Conservation (phyloP, 1,140 invertebrate species). For the Cylas formicarius region DNA sequence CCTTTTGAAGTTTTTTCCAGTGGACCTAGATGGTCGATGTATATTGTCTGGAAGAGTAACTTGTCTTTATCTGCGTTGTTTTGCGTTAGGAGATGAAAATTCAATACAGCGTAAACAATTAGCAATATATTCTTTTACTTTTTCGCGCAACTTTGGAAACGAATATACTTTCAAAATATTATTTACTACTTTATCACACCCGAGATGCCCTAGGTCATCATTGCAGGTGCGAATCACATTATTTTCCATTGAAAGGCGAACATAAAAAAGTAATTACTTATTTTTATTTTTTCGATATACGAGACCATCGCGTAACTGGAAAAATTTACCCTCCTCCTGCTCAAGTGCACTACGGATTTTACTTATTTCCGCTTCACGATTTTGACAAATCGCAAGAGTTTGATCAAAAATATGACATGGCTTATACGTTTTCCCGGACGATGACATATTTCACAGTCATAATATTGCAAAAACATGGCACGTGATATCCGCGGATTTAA, state of each 20-base stretch:
- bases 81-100: constrained; percentile 1
- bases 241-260: neutral
- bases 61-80: constrained; percentile 18
- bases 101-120: constrained; percentile 14
- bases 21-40: constrained; percentile 26
- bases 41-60: constrained; percentile 19
- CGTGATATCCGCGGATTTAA: constrained; percentile 4
- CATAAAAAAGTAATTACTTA: neutral
- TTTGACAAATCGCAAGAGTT: neutral
- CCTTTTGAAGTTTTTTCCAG: constrained; percentile 17
- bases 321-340: neutral
- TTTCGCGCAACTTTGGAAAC: constrained; percentile 7
- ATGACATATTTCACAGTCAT: constrained; percentile 6
- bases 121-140: constrained; percentile 14
- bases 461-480: constrained; percentile 4
- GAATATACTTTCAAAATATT: constrained; percentile 1
- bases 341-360: neutral
- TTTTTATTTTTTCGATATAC: constrained; percentile 7
- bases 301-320: neutral
- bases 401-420: constrained; percentile 4
- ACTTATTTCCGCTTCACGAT: neutral
- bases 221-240: no score
- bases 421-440: neutral
- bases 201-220: no score
- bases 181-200: neutral